Conservation (phyloP, 2,888 invertebrate genomes). For the Furcula furcula region DNA sequence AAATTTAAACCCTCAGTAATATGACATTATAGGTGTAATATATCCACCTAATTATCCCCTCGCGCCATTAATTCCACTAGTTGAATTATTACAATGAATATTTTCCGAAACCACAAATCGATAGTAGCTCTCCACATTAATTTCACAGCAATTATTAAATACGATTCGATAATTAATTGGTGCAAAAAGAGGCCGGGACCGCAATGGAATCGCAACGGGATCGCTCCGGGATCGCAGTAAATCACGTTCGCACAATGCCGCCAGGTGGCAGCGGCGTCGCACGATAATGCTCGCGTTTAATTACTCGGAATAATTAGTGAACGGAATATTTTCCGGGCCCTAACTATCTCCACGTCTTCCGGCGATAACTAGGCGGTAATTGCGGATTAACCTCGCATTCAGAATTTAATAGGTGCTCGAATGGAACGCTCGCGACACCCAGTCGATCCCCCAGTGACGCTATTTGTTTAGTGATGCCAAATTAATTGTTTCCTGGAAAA, state of each 20-base stretch:
- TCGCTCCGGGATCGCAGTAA: conserved; percentile 76
- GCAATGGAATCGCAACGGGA: conserved; percentile 67
- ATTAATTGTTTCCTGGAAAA: conserved; percentile 68
- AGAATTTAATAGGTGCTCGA: conserved; percentile 77
- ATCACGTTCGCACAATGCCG: conserved; percentile 78
- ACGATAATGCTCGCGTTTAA: conserved; percentile 80
- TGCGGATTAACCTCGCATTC: conserved; percentile 80
- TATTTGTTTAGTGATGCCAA: conserved; percentile 70
- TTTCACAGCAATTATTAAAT: conserved; percentile 76
- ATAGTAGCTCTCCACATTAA: conserved; percentile 67
- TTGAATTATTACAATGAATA: conserved; percentile 9
- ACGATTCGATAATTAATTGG: conserved; percentile 79
- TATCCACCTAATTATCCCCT: background rate
- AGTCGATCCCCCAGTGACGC: conserved; percentile 63
- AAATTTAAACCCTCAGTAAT: too few relatives aligned
- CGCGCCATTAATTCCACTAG: background rate
- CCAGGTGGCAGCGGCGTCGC: conserved; percentile 78
- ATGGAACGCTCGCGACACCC: conserved; percentile 42
- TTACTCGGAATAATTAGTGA: conserved; percentile 83
- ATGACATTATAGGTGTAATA: conserved; percentile 40
- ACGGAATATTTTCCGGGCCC: conserved; percentile 81
- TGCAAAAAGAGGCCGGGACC: conserved; percentile 74
- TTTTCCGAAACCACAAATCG: conserved; percentile 27
- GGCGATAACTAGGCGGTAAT: conserved; percentile 81
- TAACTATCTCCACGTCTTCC: conserved; percentile 81